Evolutionary conservation across 2,888 invertebrate species (phyloP).

Genomic region (Volucella zonaria): DNA sequence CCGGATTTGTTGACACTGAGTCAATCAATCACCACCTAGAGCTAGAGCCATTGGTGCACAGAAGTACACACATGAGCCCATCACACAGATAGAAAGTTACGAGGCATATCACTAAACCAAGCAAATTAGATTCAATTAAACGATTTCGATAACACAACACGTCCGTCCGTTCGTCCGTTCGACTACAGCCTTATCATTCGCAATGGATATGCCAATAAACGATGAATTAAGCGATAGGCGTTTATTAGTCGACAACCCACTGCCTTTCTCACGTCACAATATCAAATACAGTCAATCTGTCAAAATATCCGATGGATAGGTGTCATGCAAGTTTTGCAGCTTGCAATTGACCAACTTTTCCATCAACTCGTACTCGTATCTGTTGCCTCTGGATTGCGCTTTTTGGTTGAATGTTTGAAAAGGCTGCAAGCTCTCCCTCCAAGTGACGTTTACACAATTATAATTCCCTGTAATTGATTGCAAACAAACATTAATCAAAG

Average conservation of each 20-base stretch:
- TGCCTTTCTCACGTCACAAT: slow-evolving; percentile 50
- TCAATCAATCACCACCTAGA: slow-evolving; percentile 65
- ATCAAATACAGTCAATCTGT: slow-evolving; percentile 53
- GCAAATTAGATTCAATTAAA: slow-evolving; percentile 72
- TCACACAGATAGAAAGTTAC: slow-evolving; percentile 60
- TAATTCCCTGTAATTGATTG: slow-evolving; percentile 70
- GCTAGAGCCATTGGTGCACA: slow-evolving; percentile 15
- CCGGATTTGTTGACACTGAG: slow-evolving; percentile 68
- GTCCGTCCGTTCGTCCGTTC: slow-evolving; percentile 25
- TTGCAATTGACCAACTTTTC: slow-evolving; percentile 48
- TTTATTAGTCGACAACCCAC: slow-evolving; percentile 47
- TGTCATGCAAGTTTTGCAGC: slow-evolving; percentile 18
- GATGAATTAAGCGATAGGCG: slow-evolving; percentile 67
- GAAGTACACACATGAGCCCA: slow-evolving; percentile 3
- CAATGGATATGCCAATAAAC: slow-evolving; percentile 66
- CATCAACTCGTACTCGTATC: neutral
- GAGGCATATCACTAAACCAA: slow-evolving; percentile 55
- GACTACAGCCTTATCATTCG: slow-evolving; percentile 56
- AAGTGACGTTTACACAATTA: slow-evolving; percentile 64
- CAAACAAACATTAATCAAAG: slow-evolving; percentile 73
- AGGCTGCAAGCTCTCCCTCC: slow-evolving; percentile 45
- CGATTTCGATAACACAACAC: slow-evolving; percentile 64
- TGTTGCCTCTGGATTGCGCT: slow-evolving; percentile 42
- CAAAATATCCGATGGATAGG: slow-evolving; percentile 46
- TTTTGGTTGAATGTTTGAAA: slow-evolving; percentile 17